phyloP scores from a whole-genome alignment of 2,113 vertebrate genomes.

The Okapia johnstoni region DNA sequence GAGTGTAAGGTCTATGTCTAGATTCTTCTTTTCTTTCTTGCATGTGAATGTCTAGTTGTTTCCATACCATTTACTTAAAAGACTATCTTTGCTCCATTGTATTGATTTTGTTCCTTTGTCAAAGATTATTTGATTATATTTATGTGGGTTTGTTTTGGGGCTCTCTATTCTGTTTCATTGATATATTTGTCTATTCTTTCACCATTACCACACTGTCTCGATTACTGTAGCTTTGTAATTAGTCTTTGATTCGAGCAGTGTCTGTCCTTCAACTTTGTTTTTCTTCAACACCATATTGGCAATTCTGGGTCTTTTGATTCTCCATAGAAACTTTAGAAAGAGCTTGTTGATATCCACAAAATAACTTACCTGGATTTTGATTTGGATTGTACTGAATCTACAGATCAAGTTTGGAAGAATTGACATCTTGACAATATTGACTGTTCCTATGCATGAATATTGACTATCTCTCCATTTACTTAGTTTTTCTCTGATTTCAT shows the following conservation, averaged over 20 bases:
- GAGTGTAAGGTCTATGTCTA: not conserved
- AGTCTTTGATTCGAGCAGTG: not conserved
- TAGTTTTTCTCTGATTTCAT: not conserved
- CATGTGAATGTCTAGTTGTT: not conserved
- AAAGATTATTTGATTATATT: not conserved
- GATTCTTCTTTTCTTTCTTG: not conserved
- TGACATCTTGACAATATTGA: not conserved
- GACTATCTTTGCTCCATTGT: not conserved
- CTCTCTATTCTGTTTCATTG: not conserved
- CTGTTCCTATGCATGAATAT: not conserved
- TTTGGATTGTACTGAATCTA: not conserved
- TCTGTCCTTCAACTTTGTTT: not conserved
- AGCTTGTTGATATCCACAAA: not conserved
- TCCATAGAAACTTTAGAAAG: not conserved
- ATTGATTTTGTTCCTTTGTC: not conserved
- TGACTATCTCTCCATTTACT: not conserved
- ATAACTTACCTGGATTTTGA: not conserved
- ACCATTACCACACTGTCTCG: not conserved
- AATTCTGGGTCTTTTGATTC: not conserved
- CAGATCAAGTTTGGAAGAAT: not conserved
- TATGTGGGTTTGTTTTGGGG: not conserved
- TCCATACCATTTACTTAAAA: not conserved
- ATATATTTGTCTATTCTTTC: not conserved
- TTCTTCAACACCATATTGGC: not conserved
- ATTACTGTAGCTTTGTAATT: not conserved